Percentiles rank a stretch among this genome's conserved stretches.
These are phyloP conservation scores for Drosophila limbata DNA, from an alignment of 2,888 invertebrate genomes.

Conservation along the genomic window DNA sequence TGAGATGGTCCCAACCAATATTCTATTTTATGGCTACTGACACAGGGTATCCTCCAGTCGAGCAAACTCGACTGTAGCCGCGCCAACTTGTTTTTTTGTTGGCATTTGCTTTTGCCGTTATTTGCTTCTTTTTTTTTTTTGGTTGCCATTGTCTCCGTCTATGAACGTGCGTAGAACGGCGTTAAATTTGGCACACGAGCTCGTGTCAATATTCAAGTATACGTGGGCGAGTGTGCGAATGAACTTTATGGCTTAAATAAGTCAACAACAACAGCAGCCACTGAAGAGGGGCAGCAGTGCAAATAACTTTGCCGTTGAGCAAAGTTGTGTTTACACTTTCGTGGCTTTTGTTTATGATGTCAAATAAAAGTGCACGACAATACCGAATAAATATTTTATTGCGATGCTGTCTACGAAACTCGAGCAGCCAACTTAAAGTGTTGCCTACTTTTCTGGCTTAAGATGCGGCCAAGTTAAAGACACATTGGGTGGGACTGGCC, in stretches of 20 bases:
- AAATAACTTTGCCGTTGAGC: constrained; percentile 65
- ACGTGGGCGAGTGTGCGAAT: constrained; percentile 43
- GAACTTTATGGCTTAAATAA: constrained; percentile 81
- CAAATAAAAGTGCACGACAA: constrained; percentile 83
- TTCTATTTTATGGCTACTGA: no score
- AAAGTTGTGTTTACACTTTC: constrained; percentile 82
- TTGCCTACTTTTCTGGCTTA: constrained; percentile 22
- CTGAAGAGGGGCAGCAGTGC: constrained; percentile 25
- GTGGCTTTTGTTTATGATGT: constrained; percentile 82
- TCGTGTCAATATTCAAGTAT: constrained; percentile 68
- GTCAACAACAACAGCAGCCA: constrained; percentile 55
- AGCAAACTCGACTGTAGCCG: no score
- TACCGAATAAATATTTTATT: constrained; percentile 82
- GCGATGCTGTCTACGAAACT: constrained; percentile 61
- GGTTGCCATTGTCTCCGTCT: constrained; percentile 45
- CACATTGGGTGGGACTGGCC: constrained; percentile 25
- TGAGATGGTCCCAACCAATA: no score
- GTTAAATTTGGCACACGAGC: constrained; percentile 81
- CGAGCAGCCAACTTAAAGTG: constrained; percentile 44
- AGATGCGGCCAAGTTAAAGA: constrained; percentile 37
- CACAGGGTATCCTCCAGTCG: no score
- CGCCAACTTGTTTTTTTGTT: constrained; percentile 39
- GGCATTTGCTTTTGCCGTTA: constrained; percentile 39
- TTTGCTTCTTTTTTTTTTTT: constrained; percentile 37
- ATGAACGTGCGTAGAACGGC: constrained; percentile 73